These are phyloP conservation scores for Pandemis heparana DNA, from an alignment of 2,888 invertebrate species.

Conservation along the genomic window DNA sequence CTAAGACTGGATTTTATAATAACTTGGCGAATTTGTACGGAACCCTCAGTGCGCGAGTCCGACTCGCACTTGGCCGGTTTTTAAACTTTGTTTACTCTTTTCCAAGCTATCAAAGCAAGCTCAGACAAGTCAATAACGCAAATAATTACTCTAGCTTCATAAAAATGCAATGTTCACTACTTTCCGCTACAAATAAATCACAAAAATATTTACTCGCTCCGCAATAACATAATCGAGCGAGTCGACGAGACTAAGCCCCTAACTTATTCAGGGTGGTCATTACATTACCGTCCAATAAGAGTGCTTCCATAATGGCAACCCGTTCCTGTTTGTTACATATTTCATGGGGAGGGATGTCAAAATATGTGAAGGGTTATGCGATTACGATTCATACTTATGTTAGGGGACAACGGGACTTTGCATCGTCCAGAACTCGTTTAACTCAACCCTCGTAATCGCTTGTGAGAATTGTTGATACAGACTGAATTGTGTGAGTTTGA, in stretches of 20 bases:
- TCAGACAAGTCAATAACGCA: neutral
- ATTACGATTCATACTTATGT: conserved; percentile 34
- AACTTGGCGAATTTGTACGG: no score
- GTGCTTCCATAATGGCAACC: conserved; percentile 66
- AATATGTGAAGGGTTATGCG: conserved; percentile 63
- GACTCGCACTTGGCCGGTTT: no score
- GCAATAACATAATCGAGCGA: conserved; percentile 62
- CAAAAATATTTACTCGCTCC: conserved; percentile 59
- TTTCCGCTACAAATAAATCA: conserved; percentile 42
- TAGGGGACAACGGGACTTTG: conserved; percentile 34
- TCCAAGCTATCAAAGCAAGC: no score
- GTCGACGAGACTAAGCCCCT: conserved; percentile 57
- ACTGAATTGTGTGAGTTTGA: neutral
- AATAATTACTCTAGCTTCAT: neutral
- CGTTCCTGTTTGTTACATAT: conserved; percentile 74
- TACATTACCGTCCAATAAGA: conserved; percentile 68
- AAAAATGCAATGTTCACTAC: conserved; percentile 13
- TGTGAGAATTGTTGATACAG: neutral
- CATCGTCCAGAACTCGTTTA: conserved; percentile 25
- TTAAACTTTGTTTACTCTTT: neutral
- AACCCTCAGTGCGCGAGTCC: no score
- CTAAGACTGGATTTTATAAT: no score
- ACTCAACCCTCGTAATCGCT: neutral
- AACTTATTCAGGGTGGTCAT: conserved; percentile 64
- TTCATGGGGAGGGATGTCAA: conserved; percentile 71